Evolutionary conservation across 2,113 vertebrate genomes (phyloP), one percentile per base, ranked within the genome.

Genomic region (Neogale vison): DNA sequence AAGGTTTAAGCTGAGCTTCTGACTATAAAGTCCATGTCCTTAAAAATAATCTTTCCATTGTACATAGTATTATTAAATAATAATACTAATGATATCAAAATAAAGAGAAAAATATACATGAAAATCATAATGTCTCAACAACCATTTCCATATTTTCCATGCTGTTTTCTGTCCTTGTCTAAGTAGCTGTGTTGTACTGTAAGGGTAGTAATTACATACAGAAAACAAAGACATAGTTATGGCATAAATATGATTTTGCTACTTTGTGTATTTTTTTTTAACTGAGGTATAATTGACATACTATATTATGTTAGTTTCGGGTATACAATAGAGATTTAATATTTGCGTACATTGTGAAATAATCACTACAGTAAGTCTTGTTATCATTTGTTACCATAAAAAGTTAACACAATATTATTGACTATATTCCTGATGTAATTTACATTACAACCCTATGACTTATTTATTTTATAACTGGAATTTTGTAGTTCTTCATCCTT

Each of bases 171-270:
- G 39, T 71, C 42, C 34, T 91, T 79, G 2, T 93, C 15, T 89
- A 89, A 71, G 26, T 77, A 52, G 29, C 34, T 93, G 7, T 79
- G 80, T 92, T 93, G 3, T 31, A 80, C 74, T 89, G 21, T 42
- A 89, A 36, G 61, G 2, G 6, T 82, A 87, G 89, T 92, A 88
- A 93, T 94, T 90, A 89, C 29, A 82, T 79, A 84, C 83, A 83
- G 76, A 85, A 95, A 89, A 42, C 31, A 95, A 97, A 96, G 26
- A 96, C 76, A 18, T 42, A 95, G 84, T 87, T 52, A 96, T 77
- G 72, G 26, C 47, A 94, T 81, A 93, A 85, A 92, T 93, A 74
- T 45, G 31, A 82, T 57, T 87, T 90, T 18, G 7, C 45, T 94
- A 90, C 39, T 95, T 84, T 93, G 42, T 65, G 5, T 57, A 82